phyloP scores from a whole-genome alignment of 2,113 vertebrate species.

The Agelaius phoeniceus region DNA sequence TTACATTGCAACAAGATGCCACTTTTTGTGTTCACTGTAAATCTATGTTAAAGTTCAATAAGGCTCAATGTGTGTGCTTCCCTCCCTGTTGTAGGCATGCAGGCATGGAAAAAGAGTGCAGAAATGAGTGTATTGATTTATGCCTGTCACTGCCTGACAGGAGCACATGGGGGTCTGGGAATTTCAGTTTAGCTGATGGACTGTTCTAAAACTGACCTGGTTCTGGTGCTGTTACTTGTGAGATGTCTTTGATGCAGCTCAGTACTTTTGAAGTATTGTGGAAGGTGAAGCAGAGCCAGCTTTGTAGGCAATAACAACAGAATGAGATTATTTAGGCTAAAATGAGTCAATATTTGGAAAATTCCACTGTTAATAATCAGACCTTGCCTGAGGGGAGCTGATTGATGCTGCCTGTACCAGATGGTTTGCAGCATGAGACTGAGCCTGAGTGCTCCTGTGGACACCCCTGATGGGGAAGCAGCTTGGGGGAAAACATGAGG shows the following conservation, averaged over 20 bases:
- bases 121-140: conserved; percentile 1
- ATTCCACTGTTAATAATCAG: background rate
- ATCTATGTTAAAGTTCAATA: background rate
- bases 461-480: background rate
- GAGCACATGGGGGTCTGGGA: background rate
- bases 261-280: background rate
- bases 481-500: background rate
- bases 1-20: background rate
- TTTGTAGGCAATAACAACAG: background rate
- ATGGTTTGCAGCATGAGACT: background rate
- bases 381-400: conserved; percentile 1
- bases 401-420: background rate
- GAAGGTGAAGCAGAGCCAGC: background rate
- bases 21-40: background rate
- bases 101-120: background rate
- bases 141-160: background rate
- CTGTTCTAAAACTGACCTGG: background rate
- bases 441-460: background rate
- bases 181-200: background rate
- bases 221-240: background rate
- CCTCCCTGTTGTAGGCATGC: background rate
- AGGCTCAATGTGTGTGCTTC: background rate
- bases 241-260: background rate
- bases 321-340: conserved; percentile 4
- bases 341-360: conserved; percentile 51